These are phyloP conservation scores for Vireo griseus DNA, from an alignment of 2,797 vertebrate species.

Conservation along the genomic window DNA sequence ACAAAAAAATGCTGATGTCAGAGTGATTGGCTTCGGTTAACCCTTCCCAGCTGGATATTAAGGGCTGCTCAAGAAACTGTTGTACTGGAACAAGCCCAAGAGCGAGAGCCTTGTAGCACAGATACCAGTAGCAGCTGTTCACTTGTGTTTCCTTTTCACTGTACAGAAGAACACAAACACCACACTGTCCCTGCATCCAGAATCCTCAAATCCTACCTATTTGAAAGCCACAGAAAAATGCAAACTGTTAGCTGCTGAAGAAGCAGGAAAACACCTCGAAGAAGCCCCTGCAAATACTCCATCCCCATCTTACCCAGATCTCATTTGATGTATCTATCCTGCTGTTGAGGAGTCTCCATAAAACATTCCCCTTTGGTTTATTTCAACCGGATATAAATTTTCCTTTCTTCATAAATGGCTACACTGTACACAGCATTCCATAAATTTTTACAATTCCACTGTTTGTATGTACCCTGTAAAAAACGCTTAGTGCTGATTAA, in stretches of 20 bases:
- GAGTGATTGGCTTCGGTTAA: slow-evolving; percentile 26
- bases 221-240: background rate
- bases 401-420: slow-evolving; percentile 51
- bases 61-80: slow-evolving; percentile 19
- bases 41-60: slow-evolving; percentile 49
- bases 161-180: background rate
- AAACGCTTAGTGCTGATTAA: slow-evolving; percentile 90
- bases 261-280: background rate
- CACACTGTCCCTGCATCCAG: background rate
- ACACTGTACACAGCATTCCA: slow-evolving; percentile 64
- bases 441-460: slow-evolving; percentile 73
- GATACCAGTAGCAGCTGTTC: background rate
- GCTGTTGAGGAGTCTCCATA: background rate
- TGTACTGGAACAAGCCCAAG: background rate
- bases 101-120: background rate
- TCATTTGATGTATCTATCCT: background rate
- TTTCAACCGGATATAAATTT: slow-evolving; percentile 53
- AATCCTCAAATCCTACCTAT: background rate
- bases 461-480: slow-evolving; percentile 87
- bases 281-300: background rate
- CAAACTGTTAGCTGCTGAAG: background rate
- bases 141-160: background rate
- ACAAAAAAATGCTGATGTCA: slow-evolving; percentile 47
- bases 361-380: slow-evolving; percentile 30
- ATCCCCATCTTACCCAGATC: background rate